These are phyloP conservation scores for Thera obeliscata DNA, from an alignment of 2,888 invertebrate genomes.

Conservation along the genomic window DNA sequence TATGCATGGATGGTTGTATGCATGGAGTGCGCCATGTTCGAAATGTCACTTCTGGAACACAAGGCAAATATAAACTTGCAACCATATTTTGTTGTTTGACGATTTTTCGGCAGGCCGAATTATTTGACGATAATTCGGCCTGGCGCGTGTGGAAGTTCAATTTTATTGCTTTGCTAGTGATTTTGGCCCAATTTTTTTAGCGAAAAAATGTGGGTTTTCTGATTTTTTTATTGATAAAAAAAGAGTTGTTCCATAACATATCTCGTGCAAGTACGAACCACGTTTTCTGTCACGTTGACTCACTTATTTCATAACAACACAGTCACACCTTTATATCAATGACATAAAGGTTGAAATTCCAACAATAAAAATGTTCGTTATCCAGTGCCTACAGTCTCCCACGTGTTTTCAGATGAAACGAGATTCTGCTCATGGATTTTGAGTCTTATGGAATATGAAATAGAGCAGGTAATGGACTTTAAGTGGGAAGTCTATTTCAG, in stretches of 20 bases:
- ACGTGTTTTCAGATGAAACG: constrained; percentile 22
- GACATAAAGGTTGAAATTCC: not conserved
- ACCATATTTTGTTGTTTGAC: no score
- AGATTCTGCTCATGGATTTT: constrained; percentile 7
- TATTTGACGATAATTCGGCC: no score
- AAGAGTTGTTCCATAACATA: constrained; percentile 12
- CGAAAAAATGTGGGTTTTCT: not conserved
- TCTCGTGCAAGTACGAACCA: constrained; percentile 7
- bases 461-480: constrained; percentile 1
- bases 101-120: no score
- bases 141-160: not conserved
- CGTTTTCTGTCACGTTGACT: constrained; percentile 20
- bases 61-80: no score
- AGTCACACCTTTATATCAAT: not conserved
- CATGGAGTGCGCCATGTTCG: no score
- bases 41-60: no score
- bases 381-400: constrained; percentile 15
- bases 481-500: constrained; percentile 14
- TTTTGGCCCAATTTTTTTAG: not conserved
- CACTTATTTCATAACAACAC: not conserved
- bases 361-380: constrained; percentile 3
- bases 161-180: no score
- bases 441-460: not conserved
- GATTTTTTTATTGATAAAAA: constrained; percentile 3
- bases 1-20: no score